phyloP scores from a whole-genome alignment of 2,888 invertebrate genomes.

The Lochmaea capreae region DNA sequence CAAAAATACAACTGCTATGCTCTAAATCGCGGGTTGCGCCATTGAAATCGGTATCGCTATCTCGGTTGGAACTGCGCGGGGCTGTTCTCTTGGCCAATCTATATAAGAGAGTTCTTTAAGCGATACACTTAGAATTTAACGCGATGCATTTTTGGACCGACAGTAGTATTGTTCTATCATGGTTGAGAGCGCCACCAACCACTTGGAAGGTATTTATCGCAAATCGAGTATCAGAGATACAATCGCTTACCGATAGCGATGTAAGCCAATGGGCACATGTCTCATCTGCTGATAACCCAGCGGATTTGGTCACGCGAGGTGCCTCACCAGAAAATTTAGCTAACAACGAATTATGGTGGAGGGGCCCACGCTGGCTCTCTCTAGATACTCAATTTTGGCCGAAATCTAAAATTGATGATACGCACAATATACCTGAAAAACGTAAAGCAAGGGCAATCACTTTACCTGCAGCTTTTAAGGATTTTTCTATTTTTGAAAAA shows the following conservation, averaged over 20 bases:
- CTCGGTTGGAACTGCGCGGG: conserved; percentile 31
- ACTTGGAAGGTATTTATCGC: conserved; percentile 34
- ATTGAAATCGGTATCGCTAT: conserved; percentile 41
- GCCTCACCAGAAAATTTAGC: conserved; percentile 20
- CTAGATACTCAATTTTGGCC: not conserved
- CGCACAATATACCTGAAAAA: not conserved
- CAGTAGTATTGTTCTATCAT: conserved; percentile 25
- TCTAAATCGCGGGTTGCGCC: conserved; percentile 46
- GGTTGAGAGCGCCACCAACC: conserved; percentile 32
- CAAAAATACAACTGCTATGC: conserved; percentile 29
- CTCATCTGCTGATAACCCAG: conserved; percentile 34
- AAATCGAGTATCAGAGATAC: conserved; percentile 39
- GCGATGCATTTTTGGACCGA: not conserved
- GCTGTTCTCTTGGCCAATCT: conserved; percentile 23
- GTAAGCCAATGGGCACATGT: conserved; percentile 29
- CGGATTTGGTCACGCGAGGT: conserved; percentile 36
- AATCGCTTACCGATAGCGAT: conserved; percentile 19
- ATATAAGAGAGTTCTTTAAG: not conserved
- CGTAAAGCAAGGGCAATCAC: not conserved
- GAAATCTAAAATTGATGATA: not conserved
- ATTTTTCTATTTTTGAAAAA: not conserved
- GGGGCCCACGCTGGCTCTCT: conserved; percentile 34
- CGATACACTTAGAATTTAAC: not conserved
- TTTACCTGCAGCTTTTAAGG: not conserved
- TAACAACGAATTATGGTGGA: conserved; percentile 31